Evolutionary conservation across 2,888 invertebrate species (phyloP), one percentile per base, ranked within the genome.

Genomic region (Glyphotaelius pellucidus): DNA sequence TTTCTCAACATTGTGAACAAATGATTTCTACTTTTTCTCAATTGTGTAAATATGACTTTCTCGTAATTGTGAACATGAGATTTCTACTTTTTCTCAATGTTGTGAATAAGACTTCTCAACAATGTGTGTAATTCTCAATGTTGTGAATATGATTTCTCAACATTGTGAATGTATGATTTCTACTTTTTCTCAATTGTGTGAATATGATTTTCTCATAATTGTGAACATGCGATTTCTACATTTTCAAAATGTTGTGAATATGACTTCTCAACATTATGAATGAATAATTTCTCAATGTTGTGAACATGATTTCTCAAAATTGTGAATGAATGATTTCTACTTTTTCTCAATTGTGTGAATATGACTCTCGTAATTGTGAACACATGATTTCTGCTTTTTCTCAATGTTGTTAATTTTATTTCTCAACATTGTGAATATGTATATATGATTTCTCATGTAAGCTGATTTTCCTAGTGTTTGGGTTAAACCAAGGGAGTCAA

Each of bases 401-500:
- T 67, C 67, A n/a, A 67, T 25, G 25, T 67, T 67, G 67, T 67
- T 9, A 67, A 67, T 52, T 19, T 19, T 52, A 19, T 52, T 52
- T 52, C 52, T 52, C 52, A 52, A 52, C 15, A 19, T 67, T 67
- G 67, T n/a, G 25, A 67, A 67, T 67, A 67, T 67, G 25, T 25
- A 67, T 25, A 67, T 67, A 67, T 67, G 67, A 67, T 67, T 67
- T 67, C 67, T 67, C 67, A 67, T 67, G 67, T 67, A 67, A 67
- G 25, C 79, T n/a, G 79, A 89, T 89, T 89, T 47, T 79, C 79
- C 88, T 89, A 89, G 52, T 38, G 88, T 38, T 79, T 89, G 88
- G 80, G 67, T 89, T 79, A 31, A 89, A 79, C 88, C 88, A 89
- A 79, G 88, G 88, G 88, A 89, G 88, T 89, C 79, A 79, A 80